Conservation (phyloP, 2,888 invertebrate species). For the Cheilosia vernalis region DNA sequence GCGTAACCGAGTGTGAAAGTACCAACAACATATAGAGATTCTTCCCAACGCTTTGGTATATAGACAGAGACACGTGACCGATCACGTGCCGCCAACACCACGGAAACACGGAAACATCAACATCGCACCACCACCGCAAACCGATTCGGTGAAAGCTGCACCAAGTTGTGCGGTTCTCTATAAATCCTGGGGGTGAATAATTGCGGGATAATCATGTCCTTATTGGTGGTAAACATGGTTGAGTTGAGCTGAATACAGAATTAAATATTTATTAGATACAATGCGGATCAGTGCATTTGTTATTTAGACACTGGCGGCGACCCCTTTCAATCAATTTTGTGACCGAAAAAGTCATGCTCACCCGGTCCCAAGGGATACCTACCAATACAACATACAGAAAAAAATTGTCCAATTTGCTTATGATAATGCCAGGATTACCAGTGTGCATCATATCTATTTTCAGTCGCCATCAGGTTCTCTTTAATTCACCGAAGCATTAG, state of each 20-base stretch:
- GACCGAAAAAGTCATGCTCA: not conserved
- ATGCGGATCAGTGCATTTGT: conserved; percentile 45
- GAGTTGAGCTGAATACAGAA: conserved; percentile 68
- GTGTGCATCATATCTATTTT: not conserved
- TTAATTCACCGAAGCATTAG: conserved; percentile 52
- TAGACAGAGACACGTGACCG: conserved; percentile 81
- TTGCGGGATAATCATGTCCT: conserved; percentile 73
- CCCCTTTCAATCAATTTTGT: conserved; percentile 57
- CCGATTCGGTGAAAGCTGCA: conserved; percentile 51
- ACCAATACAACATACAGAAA: conserved; percentile 56
- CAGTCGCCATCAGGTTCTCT: conserved; percentile 28
- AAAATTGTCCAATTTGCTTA: conserved; percentile 82
- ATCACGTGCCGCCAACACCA: conserved; percentile 78
- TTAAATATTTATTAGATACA: conserved; percentile 73
- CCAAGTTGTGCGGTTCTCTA: conserved; percentile 9
- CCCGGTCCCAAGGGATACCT: conserved; percentile 32
- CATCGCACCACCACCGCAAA: conserved; percentile 56
- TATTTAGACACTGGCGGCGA: conserved; percentile 24
- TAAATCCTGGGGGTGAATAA: conserved; percentile 67
- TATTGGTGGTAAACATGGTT: conserved; percentile 72
- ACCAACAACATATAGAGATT: conserved; percentile 74
- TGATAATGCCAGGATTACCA: conserved; percentile 80
- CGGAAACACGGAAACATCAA: conserved; percentile 32
- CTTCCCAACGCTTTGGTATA: conserved; percentile 59
- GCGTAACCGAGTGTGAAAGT: conserved; percentile 77